Conservation (phyloP, 2,888 invertebrate species). For the Amphipyra berbera region DNA sequence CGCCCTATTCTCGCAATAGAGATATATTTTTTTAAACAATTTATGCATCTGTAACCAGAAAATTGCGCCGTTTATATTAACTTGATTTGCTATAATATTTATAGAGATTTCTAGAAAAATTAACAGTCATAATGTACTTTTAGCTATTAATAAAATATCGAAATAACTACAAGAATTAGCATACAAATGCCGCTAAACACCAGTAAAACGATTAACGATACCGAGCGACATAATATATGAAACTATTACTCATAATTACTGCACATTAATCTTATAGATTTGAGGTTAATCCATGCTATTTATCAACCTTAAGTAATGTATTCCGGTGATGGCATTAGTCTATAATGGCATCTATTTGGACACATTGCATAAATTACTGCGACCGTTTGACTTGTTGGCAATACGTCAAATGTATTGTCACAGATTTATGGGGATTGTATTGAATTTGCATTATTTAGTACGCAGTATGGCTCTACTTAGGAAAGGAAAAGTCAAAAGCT, state of each 20-base stretch:
- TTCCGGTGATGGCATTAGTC: conserved; percentile 23
- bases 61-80: not conserved
- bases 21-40: not conserved
- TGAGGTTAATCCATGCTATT: conserved; percentile 40
- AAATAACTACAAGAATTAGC: not conserved
- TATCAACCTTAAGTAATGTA: conserved; percentile 39
- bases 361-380: conserved; percentile 48
- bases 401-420: conserved; percentile 32
- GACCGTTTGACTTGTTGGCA: conserved; percentile 14
- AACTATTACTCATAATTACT: conserved; percentile 39
- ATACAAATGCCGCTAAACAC: not conserved
- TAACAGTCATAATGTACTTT: too few species aligned
- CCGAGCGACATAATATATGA: conserved; percentile 24
- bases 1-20: too few species aligned
- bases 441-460: conserved; percentile 32
- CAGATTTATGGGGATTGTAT: conserved; percentile 28
- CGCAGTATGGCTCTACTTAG: not conserved
- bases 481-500: not conserved
- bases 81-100: too few species aligned
- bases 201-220: conserved; percentile 13
- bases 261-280: conserved; percentile 41
- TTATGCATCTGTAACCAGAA: conserved; percentile 1
- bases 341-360: conserved; percentile 34
- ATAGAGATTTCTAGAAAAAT: too few species aligned
- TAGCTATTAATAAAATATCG: too few species aligned